Evolutionary conservation across 2,888 invertebrate genomes (phyloP), one percentile per base, ranked within the genome.

Genomic region (Strigamia maritima): DNA sequence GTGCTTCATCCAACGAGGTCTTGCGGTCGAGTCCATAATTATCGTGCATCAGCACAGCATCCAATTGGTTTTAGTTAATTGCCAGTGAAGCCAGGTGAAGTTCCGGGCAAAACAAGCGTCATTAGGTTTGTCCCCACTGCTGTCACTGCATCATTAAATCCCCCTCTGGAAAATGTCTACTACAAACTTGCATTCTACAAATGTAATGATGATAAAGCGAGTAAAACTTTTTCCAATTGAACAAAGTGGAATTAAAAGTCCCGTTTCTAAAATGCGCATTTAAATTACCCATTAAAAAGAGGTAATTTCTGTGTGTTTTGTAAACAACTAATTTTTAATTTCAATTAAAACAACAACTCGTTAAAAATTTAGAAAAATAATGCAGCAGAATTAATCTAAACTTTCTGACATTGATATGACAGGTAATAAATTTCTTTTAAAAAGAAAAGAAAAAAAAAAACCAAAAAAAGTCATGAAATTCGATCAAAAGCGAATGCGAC

Each of bases 1-100:
- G 70, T n/a, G 70, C 12, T 70, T 28, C 70, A 70, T 70, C 60
- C 60, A 24, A 22, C 70, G 70, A 70, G 70, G 70, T 70, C 70
- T 70, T 70, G 70, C 28, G 70, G 70, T 70, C 70, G 70, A 70
- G 70, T 70, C 70, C 70, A 70, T 70, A 70, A 70, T 70, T 70
- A 70, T 70, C 70, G 70, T 70, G 70, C 70, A 70, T 70, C 70
- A 70, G 70, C 70, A 70, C 70, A 70, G 70, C 70, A 70, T 70
- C 70, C 70, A 70, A 70, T 70, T 70, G 70, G 70, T 70, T 70
- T 70, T 70, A 70, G 70, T 70, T 70, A 70, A 70, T 70, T 70
- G 70, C 70, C 70, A 70, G 70, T 70, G 70, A 70, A 70, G 70
- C 70, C 70, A 70, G 70, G 70, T 70, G 70, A 70, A 70, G 70